A percentile compares a stretch with the other conserved stretches of the same genome.
Conservation (phyloP, 2,113 vertebrate species). For the Polypterus senegalus region DNA sequence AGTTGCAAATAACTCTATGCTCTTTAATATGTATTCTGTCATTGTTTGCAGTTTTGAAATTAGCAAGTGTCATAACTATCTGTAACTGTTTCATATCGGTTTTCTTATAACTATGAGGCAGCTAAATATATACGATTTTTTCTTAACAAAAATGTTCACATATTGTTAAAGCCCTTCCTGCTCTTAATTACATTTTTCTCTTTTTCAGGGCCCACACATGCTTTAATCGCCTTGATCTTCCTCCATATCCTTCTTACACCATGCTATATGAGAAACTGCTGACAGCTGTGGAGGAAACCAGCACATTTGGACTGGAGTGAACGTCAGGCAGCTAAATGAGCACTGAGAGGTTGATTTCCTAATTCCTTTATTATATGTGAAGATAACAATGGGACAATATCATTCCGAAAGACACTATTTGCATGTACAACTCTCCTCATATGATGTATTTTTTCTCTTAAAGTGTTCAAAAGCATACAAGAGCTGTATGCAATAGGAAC, state of each 20-base stretch:
- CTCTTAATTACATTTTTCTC: constrained; percentile 12
- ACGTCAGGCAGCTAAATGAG: constrained; percentile 8
- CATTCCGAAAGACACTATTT: constrained; percentile 21
- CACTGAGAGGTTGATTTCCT: background rate
- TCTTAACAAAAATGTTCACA: too few relatives aligned
- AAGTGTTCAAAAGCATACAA: constrained; percentile 16
- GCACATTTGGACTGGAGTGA: constrained; percentile 96
- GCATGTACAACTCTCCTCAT: constrained; percentile 19
- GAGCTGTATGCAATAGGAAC: constrained; percentile 32
- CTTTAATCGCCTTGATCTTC: constrained; percentile 94
- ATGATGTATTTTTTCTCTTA: constrained; percentile 13
- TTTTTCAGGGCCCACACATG: constrained; percentile 83
- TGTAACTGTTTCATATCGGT: too few relatives aligned
- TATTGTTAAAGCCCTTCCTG: too few relatives aligned
- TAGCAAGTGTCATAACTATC: too few relatives aligned
- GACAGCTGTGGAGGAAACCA: constrained; percentile 94
- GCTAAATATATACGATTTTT: too few relatives aligned
- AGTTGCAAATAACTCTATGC: too few relatives aligned
- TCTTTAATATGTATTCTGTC: too few relatives aligned
- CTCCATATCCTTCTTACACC: constrained; percentile 86
- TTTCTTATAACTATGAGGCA: too few relatives aligned
- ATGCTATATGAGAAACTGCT: constrained; percentile 91
- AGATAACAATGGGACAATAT: too few relatives aligned
- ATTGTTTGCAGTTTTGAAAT: too few relatives aligned
- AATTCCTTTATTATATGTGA: too few relatives aligned